These are phyloP conservation scores for Hestina assimilis DNA, from an alignment of 1,140 invertebrate species.

Conservation along the genomic window DNA sequence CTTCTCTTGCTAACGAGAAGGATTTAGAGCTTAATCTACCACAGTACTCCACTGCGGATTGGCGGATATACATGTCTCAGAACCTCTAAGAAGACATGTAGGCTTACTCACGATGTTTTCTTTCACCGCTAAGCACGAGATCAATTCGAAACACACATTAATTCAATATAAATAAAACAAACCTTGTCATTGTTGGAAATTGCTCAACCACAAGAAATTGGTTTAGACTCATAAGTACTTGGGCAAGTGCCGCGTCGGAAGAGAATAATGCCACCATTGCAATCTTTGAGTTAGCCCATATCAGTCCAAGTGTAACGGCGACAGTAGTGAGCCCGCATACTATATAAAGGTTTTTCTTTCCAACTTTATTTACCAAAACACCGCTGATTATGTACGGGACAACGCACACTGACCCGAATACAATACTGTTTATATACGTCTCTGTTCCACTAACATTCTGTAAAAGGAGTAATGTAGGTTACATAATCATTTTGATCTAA, in stretches of 20 bases:
- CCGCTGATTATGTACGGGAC: constrained; percentile 51
- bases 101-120: too few species aligned
- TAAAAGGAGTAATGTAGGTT: constrained; percentile 21
- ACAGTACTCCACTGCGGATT: too few species aligned
- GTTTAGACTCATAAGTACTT: constrained; percentile 59
- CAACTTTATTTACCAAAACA: constrained; percentile 56
- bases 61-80: too few species aligned
- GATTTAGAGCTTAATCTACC: too few species aligned
- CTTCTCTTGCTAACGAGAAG: too few species aligned
- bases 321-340: constrained; percentile 25
- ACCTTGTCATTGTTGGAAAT: constrained; percentile 79
- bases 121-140: too few species aligned
- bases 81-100: too few species aligned
- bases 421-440: constrained; percentile 64
- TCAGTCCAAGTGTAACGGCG: constrained; percentile 32
- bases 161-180: constrained; percentile 9
- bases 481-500: not conserved
- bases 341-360: constrained; percentile 50
- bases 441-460: constrained; percentile 54
- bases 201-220: constrained; percentile 69
- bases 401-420: constrained; percentile 49
- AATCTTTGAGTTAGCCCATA: constrained; percentile 40
- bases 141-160: not conserved
- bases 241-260: constrained; percentile 58
- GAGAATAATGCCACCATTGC: constrained; percentile 61